Evolutionary conservation across 2,113 vertebrate species (phyloP).

Genomic region (Rhipidura dahli): DNA sequence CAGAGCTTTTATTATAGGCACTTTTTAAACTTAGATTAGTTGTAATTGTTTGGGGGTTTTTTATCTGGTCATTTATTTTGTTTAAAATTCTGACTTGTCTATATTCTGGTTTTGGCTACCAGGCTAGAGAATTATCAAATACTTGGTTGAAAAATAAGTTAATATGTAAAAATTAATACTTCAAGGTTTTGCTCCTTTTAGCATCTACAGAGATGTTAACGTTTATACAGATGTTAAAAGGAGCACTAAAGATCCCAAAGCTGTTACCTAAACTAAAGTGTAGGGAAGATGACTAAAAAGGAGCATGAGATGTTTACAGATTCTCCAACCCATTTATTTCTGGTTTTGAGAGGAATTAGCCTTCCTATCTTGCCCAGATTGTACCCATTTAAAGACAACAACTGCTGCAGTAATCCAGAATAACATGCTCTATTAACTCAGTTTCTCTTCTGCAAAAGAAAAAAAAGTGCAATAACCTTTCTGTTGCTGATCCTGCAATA

Average conservation of each 20-base stretch:
- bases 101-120: not conserved
- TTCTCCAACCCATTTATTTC: not conserved
- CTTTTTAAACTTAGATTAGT: not conserved
- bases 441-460: not conserved
- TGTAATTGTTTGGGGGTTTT: accelerated
- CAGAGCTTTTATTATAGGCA: not conserved
- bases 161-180: not conserved
- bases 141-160: not conserved
- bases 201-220: not conserved
- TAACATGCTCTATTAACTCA: not conserved
- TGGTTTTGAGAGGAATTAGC: not conserved
- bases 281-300: not conserved
- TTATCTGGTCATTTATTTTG: not conserved
- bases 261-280: not conserved
- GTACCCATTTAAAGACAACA: not conserved
- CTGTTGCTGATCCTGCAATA: not conserved
- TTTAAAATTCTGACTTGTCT: not conserved
- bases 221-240: not conserved
- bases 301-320: not conserved
- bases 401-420: not conserved
- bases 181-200: not conserved
- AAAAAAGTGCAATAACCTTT: not conserved
- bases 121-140: not conserved
- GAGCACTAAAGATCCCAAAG: not conserved
- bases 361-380: not conserved